Conservation (phyloP, 2,888 invertebrate species). For the Epicampocera succincta region DNA sequence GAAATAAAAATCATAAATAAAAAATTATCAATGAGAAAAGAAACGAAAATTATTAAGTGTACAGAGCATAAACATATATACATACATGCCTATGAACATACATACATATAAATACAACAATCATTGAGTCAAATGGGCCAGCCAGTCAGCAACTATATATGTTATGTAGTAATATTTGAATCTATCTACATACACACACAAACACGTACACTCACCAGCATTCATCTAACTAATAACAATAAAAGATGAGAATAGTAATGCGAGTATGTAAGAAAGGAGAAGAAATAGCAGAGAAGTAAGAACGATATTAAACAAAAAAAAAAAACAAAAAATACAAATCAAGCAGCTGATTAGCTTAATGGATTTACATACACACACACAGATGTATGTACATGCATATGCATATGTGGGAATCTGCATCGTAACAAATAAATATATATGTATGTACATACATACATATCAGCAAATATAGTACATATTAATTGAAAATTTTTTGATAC, state of each 20-base stretch:
- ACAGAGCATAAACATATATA: background rate
- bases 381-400: background rate
- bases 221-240: slow-evolving; percentile 45
- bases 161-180: background rate
- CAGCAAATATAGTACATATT: too few relatives aligned
- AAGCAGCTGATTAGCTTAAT: slow-evolving; percentile 59
- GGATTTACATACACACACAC: background rate
- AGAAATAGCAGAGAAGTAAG: slow-evolving; percentile 21
- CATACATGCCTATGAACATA: background rate
- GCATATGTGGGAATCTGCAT: background rate
- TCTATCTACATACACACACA: background rate
- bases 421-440: too few relatives aligned
- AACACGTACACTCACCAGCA: background rate
- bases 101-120: slow-evolving; percentile 24
- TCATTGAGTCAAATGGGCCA: slow-evolving; percentile 31
- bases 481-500: too few relatives aligned
- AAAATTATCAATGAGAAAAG: slow-evolving; percentile 46
- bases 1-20: background rate
- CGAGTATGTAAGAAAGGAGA: background rate
- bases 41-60: slow-evolving; percentile 14
- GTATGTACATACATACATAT: background rate
- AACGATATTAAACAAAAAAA: slow-evolving; percentile 30
- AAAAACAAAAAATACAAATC: slow-evolving; percentile 34
- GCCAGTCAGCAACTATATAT: slow-evolving; percentile 12
- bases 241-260: slow-evolving; percentile 39